Conservation (phyloP, 2,888 invertebrate species). For the Clitarchus hookeri region DNA sequence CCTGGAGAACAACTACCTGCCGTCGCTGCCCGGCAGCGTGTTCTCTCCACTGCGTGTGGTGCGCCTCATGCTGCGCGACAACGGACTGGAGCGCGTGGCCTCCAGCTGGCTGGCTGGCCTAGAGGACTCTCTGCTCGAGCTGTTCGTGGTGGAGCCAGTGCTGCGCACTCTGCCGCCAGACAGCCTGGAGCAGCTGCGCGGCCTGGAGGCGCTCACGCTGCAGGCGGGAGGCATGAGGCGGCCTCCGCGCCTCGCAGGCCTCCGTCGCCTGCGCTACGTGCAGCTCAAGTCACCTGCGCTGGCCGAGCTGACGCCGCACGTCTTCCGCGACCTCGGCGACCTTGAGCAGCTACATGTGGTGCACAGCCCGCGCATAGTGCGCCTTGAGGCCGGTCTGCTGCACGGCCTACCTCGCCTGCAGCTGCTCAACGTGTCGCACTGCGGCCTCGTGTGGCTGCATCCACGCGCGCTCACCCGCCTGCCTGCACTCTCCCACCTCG, state of each 20-base stretch:
- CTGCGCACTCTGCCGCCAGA: constrained; percentile 78
- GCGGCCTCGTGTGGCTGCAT: constrained; percentile 77
- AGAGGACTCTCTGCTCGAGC: constrained; percentile 76
- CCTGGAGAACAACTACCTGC: constrained; percentile 83
- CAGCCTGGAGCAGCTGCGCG: constrained; percentile 72
- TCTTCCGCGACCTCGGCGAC: constrained; percentile 71
- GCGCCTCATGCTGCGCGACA: constrained; percentile 81
- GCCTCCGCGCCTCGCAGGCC: constrained; percentile 71
- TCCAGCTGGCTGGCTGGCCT: constrained; percentile 80
- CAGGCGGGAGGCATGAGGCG: constrained; percentile 77
- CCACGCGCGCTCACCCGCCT: constrained; percentile 74
- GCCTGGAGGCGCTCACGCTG: constrained; percentile 81
- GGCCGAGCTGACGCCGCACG: constrained; percentile 67
- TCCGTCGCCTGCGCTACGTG: constrained; percentile 73
- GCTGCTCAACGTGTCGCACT: constrained; percentile 74
- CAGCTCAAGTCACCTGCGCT: constrained; percentile 63
- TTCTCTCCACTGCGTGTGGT: constrained; percentile 77
- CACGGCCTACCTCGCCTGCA: constrained; percentile 70
- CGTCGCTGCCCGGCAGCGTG: constrained; percentile 70
- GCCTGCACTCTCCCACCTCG: constrained; percentile 71
- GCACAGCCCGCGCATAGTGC: constrained; percentile 64
- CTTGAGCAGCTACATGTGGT: constrained; percentile 76
- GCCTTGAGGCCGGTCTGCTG: constrained; percentile 74
- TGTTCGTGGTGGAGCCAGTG: constrained; percentile 84
- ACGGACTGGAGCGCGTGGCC: constrained; percentile 79